These are phyloP conservation scores for Magallana gigas DNA, from an alignment of 1,140 invertebrate species.

Conservation along the genomic window DNA sequence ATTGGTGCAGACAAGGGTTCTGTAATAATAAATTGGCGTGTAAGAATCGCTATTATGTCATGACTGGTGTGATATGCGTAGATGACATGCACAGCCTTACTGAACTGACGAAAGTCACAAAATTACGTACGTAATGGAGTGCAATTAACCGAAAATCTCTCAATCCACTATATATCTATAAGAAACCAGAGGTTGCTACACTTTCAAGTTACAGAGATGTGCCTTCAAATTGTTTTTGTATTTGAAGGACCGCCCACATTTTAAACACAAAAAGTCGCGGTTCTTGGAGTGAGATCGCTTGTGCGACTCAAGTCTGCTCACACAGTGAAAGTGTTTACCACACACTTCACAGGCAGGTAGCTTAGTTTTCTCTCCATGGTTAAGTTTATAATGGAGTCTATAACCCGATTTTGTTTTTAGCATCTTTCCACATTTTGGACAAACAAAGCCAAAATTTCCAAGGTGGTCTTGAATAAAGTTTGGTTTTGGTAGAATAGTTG, in stretches of 20 bases:
- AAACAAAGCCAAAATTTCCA: conserved; percentile 37
- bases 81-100: background rate
- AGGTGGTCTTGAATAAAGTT: conserved; percentile 1
- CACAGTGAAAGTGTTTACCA: conserved; percentile 42
- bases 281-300: conserved; percentile 28
- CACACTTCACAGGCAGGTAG: conserved; percentile 22
- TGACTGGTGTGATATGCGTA: background rate
- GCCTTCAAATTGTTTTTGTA: conserved; percentile 43
- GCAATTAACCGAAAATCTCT: background rate
- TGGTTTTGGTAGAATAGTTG: conserved; percentile 1
- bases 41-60: background rate
- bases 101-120: background rate
- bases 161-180: background rate
- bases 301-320: conserved; percentile 34
- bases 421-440: conserved; percentile 30
- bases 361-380: conserved; percentile 39
- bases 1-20: background rate
- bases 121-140: no score
- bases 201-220: conserved; percentile 12
- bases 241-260: conserved; percentile 36
- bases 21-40: conserved; percentile 4
- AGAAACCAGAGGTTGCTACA: background rate
- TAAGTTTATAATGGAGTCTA: conserved; percentile 23
- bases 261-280: conserved; percentile 24
- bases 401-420: conserved; percentile 27